Evolutionary conservation across 2,888 invertebrate species (phyloP).

Genomic region (Drosophila mercatorum): DNA sequence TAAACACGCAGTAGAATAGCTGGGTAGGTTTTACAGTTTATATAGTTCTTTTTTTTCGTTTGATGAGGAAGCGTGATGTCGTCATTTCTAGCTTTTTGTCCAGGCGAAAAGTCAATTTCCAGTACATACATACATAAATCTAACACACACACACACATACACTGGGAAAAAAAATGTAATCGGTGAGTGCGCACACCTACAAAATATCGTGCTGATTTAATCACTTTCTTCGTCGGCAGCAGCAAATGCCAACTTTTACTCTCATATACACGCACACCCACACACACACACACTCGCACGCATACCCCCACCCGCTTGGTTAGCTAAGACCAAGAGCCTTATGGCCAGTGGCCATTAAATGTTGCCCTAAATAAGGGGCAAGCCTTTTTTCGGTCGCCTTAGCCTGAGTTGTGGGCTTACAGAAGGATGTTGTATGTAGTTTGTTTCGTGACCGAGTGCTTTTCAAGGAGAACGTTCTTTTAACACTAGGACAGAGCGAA

Average conservation of each 20-base stretch:
- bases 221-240: constrained; percentile 75
- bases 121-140: constrained; percentile 37
- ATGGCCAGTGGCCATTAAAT: constrained; percentile 80
- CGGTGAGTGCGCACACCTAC: constrained; percentile 79
- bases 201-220: constrained; percentile 81
- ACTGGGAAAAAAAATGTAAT: constrained; percentile 57
- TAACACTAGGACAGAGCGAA: constrained; percentile 10
- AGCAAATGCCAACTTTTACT: constrained; percentile 76
- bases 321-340: constrained; percentile 66
- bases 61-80: constrained; percentile 74
- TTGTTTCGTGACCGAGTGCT: constrained; percentile 79
- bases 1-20: constrained; percentile 70
- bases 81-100: constrained; percentile 74
- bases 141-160: constrained; percentile 14
- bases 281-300: constrained; percentile 11
- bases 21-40: constrained; percentile 68
- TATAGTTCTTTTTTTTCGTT: constrained; percentile 35
- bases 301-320: constrained; percentile 32
- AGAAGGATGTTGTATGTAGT: constrained; percentile 60
- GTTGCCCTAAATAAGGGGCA: constrained; percentile 79
- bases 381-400: constrained; percentile 78
- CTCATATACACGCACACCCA: constrained; percentile 58
- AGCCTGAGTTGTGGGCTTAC: constrained; percentile 61
- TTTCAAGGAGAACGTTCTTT: constrained; percentile 70
- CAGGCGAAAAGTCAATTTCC: constrained; percentile 78